Evolutionary conservation across 2,888 invertebrate species (phyloP), one percentile per base, ranked within the genome.

Genomic region (Octonoba sinensis): DNA sequence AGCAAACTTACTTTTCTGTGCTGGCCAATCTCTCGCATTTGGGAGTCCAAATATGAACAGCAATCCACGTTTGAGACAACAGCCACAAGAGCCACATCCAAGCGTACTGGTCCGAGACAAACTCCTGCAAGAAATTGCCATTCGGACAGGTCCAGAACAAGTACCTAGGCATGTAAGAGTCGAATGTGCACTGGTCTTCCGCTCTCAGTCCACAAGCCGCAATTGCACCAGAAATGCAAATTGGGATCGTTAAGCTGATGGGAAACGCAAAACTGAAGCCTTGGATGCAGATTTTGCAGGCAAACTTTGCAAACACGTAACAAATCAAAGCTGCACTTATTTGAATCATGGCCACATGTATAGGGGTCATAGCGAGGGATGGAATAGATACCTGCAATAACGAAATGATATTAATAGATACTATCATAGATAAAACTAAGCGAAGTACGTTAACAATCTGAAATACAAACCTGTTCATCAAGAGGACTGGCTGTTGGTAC

Each of bases 1-100:
- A n/a, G n/a, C n/a, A 8, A 13, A 67, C 78, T 69, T 78, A 84
- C 83, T 96, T 97, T 88, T 99, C 99, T 0, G 98, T 97, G 51
- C 96, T 93, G 0, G 98, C 98, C 87, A 99, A 91, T 91, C 99
- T 93, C 89, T 99, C 98, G 86, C 96, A 96, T 90, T 97, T 96
- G 3, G 99, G 99, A 2, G 95, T 96, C 98, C 98, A 99, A 84
- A 99, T 96, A 87, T 99, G 98, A 82, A 97, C 91, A 0, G 97
- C 95, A 71, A 98, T 95, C 96, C 99, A 98, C 0, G 96, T 95
- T 89, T 99, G 98, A 0, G 97, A 97, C 2, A 97, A 88, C 72
- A 97, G 89, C 96, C 98, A 96, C 13, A 96, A 88, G 71, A 96
- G 89, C 96, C 96, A 96, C 13, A 96, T 92, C 96, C 96, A 96